phyloP scores from a whole-genome alignment of 37 sponge, comb jelly and placozoan species.

The Halichondria panicea region DNA sequence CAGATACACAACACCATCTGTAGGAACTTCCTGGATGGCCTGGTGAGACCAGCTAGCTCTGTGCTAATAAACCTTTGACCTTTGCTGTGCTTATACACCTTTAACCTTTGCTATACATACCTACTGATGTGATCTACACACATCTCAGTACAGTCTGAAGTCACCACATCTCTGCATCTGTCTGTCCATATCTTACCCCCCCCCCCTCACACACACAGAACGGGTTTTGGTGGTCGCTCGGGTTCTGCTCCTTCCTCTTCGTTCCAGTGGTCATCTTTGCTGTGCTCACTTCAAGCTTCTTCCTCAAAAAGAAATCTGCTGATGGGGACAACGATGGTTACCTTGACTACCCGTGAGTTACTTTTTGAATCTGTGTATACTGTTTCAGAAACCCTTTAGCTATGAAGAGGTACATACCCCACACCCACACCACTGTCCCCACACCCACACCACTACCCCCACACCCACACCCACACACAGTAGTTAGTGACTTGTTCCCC shows the following conservation, averaged over 20 bases:
- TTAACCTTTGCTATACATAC: too few relatives aligned
- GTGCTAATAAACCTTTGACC: too few relatives aligned
- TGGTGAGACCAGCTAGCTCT: too few relatives aligned
- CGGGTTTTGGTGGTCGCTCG: constrained; percentile 84
- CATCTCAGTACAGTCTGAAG: not conserved
- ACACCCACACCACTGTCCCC: too few relatives aligned
- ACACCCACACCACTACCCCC: too few relatives aligned
- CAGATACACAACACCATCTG: constrained; percentile 46
- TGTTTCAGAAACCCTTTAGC: too few relatives aligned
- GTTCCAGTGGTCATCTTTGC: constrained; percentile 65
- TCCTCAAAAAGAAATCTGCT: constrained; percentile 32
- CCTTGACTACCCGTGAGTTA: constrained; percentile 6
- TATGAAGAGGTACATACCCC: too few relatives aligned
- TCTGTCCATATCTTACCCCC: not conserved
- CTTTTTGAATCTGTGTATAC: too few relatives aligned
- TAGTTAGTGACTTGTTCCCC: too few relatives aligned
- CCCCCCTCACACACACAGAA: constrained; percentile 30
- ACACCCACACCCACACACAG: too few relatives aligned
- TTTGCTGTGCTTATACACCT: too few relatives aligned
- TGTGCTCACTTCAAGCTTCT: constrained; percentile 50
- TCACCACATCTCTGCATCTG: not conserved
- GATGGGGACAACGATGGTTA: constrained; percentile 1
- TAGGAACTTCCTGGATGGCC: constrained; percentile 51
- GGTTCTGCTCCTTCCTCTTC: constrained; percentile 73
- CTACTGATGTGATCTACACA: too few relatives aligned